Evolutionary conservation across 2,113 vertebrate species (phyloP), one percentile per base, ranked within the genome.

Genomic region (Cyphomyrus plagiostoma): DNA sequence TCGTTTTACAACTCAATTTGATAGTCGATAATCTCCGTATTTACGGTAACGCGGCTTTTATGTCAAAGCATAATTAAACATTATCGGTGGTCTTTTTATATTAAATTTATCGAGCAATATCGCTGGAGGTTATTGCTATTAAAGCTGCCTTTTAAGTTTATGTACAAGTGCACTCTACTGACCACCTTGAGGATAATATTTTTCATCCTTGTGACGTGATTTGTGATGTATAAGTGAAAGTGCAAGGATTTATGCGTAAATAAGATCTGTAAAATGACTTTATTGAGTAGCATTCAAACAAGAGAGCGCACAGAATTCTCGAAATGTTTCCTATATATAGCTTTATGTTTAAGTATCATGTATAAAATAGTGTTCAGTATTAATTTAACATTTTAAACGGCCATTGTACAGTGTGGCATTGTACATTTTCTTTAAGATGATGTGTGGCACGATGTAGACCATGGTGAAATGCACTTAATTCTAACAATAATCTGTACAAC

Each of bases 61-160:
- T 80, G 89, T 83, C 88, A 56, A 83, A 89, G 30, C 49, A 89
- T 58, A 83, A 53, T 80, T 23, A 11, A 46, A 89, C 74, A 80
- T 77, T 42, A 48, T 48, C 83, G 9, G 11, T 48, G 19, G 45
- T 7, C 45, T 86, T 5, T 19, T 39, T 45, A 45, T 39, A 42
- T 39, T 42, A 17, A 35, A 42, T 80, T 80, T 39, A 39, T 77
- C 30, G 9, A 77, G 70, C 70, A 39, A 77, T 80, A 80, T 42
- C 74, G 15, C 74, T 42, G 35, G 74, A 80, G 74, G 74, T 42
- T 80, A 80, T 80, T 80, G 74, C 15, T 42, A 42, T 39, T 80
- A 80, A 35, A 80, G 35, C 74, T 39, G 74, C 4, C 74, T 80
- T 80, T 80, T 42, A 80, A 80, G 35, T 80, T 80, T 42, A 80